Percentiles rank a stretch among this genome's conserved stretches.
phyloP scores from a whole-genome alignment of 2,797 vertebrate genomes.

The Gallirallus australis region DNA sequence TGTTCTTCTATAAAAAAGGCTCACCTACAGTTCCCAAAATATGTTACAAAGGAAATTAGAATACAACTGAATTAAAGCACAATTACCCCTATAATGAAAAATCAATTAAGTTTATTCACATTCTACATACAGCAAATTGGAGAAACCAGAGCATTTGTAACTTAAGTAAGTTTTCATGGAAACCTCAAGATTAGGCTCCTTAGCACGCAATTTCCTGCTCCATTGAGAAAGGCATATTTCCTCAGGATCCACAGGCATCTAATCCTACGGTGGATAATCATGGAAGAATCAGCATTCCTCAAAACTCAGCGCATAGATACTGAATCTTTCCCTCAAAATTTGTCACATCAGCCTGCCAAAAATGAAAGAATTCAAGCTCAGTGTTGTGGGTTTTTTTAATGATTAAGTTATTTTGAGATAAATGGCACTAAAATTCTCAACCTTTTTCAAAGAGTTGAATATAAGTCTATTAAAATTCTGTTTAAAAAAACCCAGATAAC shows the following conservation, averaged over 20 bases:
- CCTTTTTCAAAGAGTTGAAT: background rate
- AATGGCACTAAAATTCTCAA: background rate
- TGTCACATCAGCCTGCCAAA: background rate
- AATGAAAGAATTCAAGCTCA: background rate
- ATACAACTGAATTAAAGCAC: background rate
- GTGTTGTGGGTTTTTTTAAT: background rate
- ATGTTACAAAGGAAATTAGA: background rate
- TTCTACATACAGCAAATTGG: background rate
- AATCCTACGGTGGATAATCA: background rate
- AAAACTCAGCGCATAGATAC: background rate
- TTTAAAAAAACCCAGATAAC: background rate
- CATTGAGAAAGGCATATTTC: background rate
- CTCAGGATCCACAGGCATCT: background rate
- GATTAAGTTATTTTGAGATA: background rate
- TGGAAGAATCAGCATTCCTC: background rate
- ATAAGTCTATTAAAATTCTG: background rate
- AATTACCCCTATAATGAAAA: background rate
- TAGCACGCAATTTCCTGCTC: background rate
- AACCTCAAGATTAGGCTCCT: background rate
- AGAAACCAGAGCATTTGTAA: background rate
- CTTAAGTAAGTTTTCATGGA: background rate
- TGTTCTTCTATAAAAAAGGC: background rate
- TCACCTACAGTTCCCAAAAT: background rate
- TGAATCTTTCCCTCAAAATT: background rate
- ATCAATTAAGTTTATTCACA: background rate